These are phyloP conservation scores for Agrotis clavis DNA, from an alignment of 2,888 invertebrate genomes.

Conservation along the genomic window DNA sequence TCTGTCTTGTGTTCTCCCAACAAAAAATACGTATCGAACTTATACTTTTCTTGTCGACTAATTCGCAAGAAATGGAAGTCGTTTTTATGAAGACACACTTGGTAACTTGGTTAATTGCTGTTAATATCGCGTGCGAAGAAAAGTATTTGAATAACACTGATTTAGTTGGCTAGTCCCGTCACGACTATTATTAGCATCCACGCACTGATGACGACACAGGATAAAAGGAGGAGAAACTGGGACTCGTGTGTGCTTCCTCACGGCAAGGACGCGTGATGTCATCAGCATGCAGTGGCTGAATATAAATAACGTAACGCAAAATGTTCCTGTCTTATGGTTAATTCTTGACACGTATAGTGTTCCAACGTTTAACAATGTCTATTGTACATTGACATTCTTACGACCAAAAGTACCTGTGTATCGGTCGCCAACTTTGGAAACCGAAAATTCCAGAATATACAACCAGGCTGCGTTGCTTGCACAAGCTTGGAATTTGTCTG, in stretches of 20 bases:
- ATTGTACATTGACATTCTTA: constrained; percentile 66
- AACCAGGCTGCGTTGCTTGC: constrained; percentile 24
- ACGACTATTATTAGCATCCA: constrained; percentile 81
- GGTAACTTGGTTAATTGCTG: constrained; percentile 68
- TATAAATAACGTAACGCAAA: constrained; percentile 80
- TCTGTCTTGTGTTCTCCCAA: constrained; percentile 61
- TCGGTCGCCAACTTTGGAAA: constrained; percentile 57
- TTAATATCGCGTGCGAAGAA: constrained; percentile 59
- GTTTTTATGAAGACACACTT: constrained; percentile 70
- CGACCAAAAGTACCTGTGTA: constrained; percentile 59
- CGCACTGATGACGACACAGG: constrained; percentile 84
- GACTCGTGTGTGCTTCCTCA: constrained; percentile 84
- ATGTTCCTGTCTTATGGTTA: constrained; percentile 70
- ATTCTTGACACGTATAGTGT: constrained; percentile 83
- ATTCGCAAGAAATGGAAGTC: constrained; percentile 64
- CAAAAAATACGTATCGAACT: constrained; percentile 69
- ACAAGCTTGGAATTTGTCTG: neutral
- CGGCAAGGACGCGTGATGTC: constrained; percentile 89
- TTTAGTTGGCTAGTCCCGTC: constrained; percentile 68
- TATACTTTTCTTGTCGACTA: constrained; percentile 41
- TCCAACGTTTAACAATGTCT: constrained; percentile 77
- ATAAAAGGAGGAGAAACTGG: constrained; percentile 86
- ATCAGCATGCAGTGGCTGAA: constrained; percentile 79
- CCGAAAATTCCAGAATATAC: constrained; percentile 52
- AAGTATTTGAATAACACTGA: constrained; percentile 63